phyloP scores from a whole-genome alignment of 2,888 invertebrate species.

The Schrankia costaestrigalis region DNA sequence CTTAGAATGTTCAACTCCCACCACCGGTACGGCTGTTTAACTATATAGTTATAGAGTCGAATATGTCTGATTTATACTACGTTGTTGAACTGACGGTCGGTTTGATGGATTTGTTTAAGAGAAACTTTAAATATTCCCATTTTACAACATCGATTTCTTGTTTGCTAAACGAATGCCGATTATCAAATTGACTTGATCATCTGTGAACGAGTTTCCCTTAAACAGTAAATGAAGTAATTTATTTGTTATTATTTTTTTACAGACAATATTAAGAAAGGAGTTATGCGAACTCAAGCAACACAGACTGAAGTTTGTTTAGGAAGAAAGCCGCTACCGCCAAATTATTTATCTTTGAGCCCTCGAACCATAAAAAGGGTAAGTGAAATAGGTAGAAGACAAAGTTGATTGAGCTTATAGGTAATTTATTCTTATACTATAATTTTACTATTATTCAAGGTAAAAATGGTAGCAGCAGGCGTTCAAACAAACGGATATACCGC shows the following conservation, averaged over 20 bases:
- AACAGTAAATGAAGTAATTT: neutral
- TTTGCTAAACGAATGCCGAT: too few relatives aligned
- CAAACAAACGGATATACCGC: slow-evolving; percentile 90
- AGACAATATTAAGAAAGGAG: slow-evolving; percentile 90
- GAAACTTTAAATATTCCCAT: too few relatives aligned
- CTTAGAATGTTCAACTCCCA: too few relatives aligned
- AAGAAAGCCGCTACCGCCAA: slow-evolving; percentile 85
- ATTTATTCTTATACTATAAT: neutral
- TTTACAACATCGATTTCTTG: too few relatives aligned
- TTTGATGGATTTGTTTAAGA: too few relatives aligned
- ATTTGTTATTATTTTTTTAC: slow-evolving; percentile 41
- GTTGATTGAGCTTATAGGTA: too few relatives aligned
- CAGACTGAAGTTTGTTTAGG: slow-evolving; percentile 90
- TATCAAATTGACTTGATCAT: too few relatives aligned
- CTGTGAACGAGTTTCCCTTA: too few relatives aligned
- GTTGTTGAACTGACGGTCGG: too few relatives aligned
- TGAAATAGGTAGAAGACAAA: neutral
- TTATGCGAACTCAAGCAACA: slow-evolving; percentile 96
- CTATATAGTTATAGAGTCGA: too few relatives aligned
- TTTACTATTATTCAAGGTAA: slow-evolving; percentile 75
- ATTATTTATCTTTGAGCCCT: slow-evolving; percentile 88
- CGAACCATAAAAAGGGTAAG: slow-evolving; percentile 89
- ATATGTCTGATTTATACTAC: too few relatives aligned
- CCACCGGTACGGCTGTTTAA: too few relatives aligned
- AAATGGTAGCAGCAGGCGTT: slow-evolving; percentile 94